Percentiles rank a stretch among this genome's conserved stretches.
Evolutionary conservation across 2,113 vertebrate species (phyloP).

Genomic region (Microtus richardsoni): DNA sequence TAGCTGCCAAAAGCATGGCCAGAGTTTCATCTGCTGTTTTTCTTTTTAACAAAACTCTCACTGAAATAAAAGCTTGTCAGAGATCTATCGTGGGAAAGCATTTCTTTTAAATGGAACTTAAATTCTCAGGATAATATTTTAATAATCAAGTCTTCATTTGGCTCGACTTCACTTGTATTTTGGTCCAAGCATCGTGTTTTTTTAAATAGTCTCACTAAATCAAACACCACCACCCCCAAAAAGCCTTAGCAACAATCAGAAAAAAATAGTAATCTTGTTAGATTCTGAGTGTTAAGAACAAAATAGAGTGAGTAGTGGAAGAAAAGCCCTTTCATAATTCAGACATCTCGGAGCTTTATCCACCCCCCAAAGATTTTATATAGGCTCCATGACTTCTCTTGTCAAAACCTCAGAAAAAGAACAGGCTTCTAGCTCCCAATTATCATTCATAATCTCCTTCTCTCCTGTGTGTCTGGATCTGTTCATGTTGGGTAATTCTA

Average conservation of each 20-base stretch:
- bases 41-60: constrained; percentile 18
- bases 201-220: constrained; percentile 60
- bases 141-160: constrained; percentile 62
- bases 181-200: constrained; percentile 38
- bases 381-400: not conserved
- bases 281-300: not conserved
- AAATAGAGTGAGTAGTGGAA: constrained; percentile 5
- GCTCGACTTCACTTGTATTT: constrained; percentile 51
- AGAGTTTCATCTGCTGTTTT: constrained; percentile 36
- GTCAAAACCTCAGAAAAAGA: not conserved
- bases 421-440: not conserved
- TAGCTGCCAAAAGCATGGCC: constrained; percentile 63
- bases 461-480: not conserved
- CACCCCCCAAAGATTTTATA: not conserved
- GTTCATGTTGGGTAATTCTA: not conserved
- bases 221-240: constrained; percentile 5
- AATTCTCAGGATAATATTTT: constrained; percentile 69
- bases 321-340: not conserved
- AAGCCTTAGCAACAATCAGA: not conserved
- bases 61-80: constrained; percentile 57
- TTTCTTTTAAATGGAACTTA: constrained; percentile 45
- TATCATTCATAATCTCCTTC: not conserved
- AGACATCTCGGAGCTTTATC: not conserved
- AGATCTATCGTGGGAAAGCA: constrained; percentile 53
- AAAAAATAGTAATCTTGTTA: constrained; percentile 16